Evolutionary conservation across 2,113 vertebrate genomes (phyloP), one percentile per base, ranked within the genome.

Genomic region (Piprites chloris): DNA sequence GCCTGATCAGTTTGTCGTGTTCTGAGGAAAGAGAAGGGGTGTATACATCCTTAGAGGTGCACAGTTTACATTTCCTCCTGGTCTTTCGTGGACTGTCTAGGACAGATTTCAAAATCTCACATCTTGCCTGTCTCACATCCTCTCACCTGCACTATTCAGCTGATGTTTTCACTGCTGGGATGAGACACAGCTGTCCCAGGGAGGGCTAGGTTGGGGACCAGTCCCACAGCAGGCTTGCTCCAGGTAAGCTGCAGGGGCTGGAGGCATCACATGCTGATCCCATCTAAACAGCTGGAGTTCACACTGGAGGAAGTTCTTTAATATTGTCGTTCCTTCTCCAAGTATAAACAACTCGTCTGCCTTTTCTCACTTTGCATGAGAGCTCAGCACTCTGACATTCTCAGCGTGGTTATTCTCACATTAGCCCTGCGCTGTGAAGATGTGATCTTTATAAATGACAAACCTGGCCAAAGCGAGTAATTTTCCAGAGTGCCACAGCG

Each of bases 181-280:
- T 71, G 87, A 67, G 73, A 72, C 35, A 14, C 85, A 87, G 90
- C 50, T 90, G 90, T 56, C 32, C 71, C 47, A 14, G 44, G 63
- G 21, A 81, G 15, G 22, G 18, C 66, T 28, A 4, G 41, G 52
- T 46, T 87, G 65, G 24, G 37, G 32, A 65, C 11, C 30, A 49
- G 80, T 81, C 41, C 12, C 41, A 30, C 4, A 5, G 41, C 75
- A 47, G 39, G 74, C 41, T 77, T 42, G 47, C 35, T 93, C 19
- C 72, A 30, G 68, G n/a, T 55, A 9, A 87, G 42, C 41, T 46
- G 39, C 42, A 65, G 59, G 27, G 33, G 14, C 24, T n/a, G 44
- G 44, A 85, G 35, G 3, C 7, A 44, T 37, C 28, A 6, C 10
- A 3, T 3, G 1, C 12, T 15, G 35, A 14, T 5, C 32, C 33